Percentiles rank a stretch among this genome's conserved stretches.
phyloP scores from a whole-genome alignment of 2,797 vertebrate species.

The Danio jaintianensis region DNA sequence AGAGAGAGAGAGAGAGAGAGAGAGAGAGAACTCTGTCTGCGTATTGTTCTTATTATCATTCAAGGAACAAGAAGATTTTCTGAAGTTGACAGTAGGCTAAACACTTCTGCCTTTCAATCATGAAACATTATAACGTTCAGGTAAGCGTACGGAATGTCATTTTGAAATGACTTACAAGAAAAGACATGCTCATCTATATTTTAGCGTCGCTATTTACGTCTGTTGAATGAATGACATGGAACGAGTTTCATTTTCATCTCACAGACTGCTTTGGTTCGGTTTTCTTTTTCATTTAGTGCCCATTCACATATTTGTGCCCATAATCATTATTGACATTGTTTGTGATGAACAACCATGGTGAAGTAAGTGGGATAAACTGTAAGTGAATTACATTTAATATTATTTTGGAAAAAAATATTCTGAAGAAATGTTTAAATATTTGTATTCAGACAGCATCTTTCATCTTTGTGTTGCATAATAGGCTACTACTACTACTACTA shows the following conservation, averaged over 20 bases:
- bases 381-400: no score
- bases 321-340: background rate
- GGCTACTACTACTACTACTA: background rate
- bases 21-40: background rate
- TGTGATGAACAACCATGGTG: background rate
- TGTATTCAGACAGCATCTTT: background rate
- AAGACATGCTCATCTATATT: background rate
- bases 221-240: background rate
- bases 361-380: no score
- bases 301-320: no score
- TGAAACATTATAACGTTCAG: slow-evolving; percentile 8
- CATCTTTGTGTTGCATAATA: background rate
- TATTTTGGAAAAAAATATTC: background rate
- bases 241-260: background rate
- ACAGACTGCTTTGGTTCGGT: background rate
- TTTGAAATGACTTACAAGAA: background rate
- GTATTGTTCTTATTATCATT: slow-evolving; percentile 29
- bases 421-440: background rate
- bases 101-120: slow-evolving; percentile 15
- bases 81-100: slow-evolving; percentile 13
- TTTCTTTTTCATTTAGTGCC: background rate
- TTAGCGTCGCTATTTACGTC: background rate
- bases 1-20: no score
- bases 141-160: slow-evolving; percentile 26
- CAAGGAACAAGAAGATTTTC: slow-evolving; percentile 22